phyloP scores from a whole-genome alignment of 1,140 invertebrate genomes.

The Lordiphosa mommai region DNA sequence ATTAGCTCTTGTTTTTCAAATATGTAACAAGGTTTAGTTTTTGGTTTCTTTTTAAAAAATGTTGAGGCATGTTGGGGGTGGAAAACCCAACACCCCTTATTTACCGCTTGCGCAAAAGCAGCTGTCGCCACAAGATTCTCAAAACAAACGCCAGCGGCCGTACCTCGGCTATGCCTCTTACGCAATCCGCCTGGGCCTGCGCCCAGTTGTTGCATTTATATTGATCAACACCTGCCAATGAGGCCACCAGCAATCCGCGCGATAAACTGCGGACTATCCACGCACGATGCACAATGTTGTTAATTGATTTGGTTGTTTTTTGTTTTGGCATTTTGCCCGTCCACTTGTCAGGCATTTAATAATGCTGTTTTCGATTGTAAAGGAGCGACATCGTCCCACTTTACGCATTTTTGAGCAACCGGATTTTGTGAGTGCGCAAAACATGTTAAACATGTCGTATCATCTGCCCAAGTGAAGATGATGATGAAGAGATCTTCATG shows the following conservation, averaged over 20 bases:
- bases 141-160: conserved; percentile 4
- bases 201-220: conserved; percentile 42
- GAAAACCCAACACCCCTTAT: too few relatives aligned
- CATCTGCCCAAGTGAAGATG: conserved; percentile 32
- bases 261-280: conserved; percentile 1
- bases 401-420: conserved; percentile 73
- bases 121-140: conserved; percentile 29
- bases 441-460: conserved; percentile 70
- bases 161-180: conserved; percentile 21
- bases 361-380: conserved; percentile 45
- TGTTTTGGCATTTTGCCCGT: conserved; percentile 72
- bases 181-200: conserved; percentile 19
- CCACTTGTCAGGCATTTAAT: conserved; percentile 63
- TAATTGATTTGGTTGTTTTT: conserved; percentile 68
- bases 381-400: conserved; percentile 75
- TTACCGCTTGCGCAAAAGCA: too few relatives aligned
- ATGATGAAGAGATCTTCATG: conserved; percentile 44
- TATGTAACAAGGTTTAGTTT: too few relatives aligned
- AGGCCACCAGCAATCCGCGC: conserved; percentile 29
- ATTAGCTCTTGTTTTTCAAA: too few relatives aligned
- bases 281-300: conserved; percentile 22
- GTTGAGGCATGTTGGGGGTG: too few relatives aligned
- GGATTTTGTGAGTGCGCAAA: conserved; percentile 47
- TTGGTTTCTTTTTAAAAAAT: too few relatives aligned
- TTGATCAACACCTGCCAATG: conserved; percentile 73